These are phyloP conservation scores for Philotrypesis tridentata DNA, from an alignment of 1,140 invertebrate genomes.

Conservation along the genomic window DNA sequence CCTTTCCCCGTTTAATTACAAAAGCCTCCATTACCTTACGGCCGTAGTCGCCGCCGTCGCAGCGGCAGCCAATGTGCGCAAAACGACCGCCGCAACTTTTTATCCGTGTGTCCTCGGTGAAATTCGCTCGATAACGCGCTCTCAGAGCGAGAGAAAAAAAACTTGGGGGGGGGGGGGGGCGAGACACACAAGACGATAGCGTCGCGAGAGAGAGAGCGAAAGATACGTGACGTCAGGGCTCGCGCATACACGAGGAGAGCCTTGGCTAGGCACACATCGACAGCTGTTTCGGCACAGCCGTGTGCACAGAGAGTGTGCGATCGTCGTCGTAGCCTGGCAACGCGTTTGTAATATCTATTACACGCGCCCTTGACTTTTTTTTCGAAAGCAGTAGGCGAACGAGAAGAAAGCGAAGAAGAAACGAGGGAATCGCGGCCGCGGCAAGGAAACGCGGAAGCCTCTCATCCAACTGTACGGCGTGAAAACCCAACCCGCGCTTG, in stretches of 20 bases:
- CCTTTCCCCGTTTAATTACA: too few species aligned
- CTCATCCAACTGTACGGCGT: too few species aligned
- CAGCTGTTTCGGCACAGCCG: neutral
- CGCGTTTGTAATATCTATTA: neutral
- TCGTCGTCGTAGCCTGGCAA: neutral
- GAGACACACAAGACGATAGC: neutral
- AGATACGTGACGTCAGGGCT: slow-evolving; percentile 6
- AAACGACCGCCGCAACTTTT: too few species aligned
- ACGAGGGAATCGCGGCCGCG: too few species aligned
- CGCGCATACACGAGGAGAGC: neutral
- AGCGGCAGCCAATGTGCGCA: too few species aligned
- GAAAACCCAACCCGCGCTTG: too few species aligned
- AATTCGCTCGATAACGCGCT: neutral
- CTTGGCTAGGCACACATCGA: neutral
- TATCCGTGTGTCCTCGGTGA: too few species aligned
- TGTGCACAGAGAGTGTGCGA: neutral
- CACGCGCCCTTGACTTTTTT: neutral
- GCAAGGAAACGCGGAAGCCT: too few species aligned
- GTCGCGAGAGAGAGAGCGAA: neutral
- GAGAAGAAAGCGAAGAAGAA: neutral
- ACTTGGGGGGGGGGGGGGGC: neutral
- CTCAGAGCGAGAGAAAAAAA: neutral
- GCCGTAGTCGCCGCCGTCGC: too few species aligned
- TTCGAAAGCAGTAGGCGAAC: too few species aligned
- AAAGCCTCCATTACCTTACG: too few species aligned